Evolutionary conservation across 2,888 invertebrate genomes (phyloP), one percentile per base, ranked within the genome.

Genomic region (Brachyptera risi): DNA sequence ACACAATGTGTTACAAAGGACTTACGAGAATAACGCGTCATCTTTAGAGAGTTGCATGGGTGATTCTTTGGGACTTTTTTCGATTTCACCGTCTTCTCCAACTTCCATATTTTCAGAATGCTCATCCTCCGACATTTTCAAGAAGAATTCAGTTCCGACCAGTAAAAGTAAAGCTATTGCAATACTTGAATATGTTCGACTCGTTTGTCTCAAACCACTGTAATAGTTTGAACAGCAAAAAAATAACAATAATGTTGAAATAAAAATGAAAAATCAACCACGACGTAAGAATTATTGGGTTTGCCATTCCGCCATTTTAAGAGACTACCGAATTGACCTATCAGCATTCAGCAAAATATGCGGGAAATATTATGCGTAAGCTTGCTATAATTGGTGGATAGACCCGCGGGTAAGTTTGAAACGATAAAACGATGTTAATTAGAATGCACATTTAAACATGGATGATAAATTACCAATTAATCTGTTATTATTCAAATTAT

Each of bases 1-100:
- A n/a, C n/a, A n/a, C n/a, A n/a, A n/a, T n/a, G n/a, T n/a, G n/a
- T n/a, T n/a, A n/a, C n/a, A n/a, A n/a, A n/a, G n/a, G n/a, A 75
- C 75, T 81, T 74, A 82, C 80, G 72, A 82, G 79, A 72, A 79
- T 24, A 63, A 57, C 19, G 59, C 61, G 23, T 60, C 58, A 40
- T 65, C 65, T 58, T 65, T 65, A 2, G 63, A 63, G 17, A 65
- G 38, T 17, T 60, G 65, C 54, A 66, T 38, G 0, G 66, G 66
- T 21, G 66, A 66, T 42, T 61, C 61, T 37, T 63, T 65, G 1
- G 90, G 90, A 74, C 89, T 90, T 71, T 86, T 86, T 69, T 84
- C 83, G 73, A 91, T 79, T 81, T 91, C 91, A 67, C 91, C 91
- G 77, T 91, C 91, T 78, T 91, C 91, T 75, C 90, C 63, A 40